A percentile compares a stretch with the other conserved stretches of the same genome.
phyloP scores from a whole-genome alignment of 2,888 invertebrate genomes.

The Alitta virens region DNA sequence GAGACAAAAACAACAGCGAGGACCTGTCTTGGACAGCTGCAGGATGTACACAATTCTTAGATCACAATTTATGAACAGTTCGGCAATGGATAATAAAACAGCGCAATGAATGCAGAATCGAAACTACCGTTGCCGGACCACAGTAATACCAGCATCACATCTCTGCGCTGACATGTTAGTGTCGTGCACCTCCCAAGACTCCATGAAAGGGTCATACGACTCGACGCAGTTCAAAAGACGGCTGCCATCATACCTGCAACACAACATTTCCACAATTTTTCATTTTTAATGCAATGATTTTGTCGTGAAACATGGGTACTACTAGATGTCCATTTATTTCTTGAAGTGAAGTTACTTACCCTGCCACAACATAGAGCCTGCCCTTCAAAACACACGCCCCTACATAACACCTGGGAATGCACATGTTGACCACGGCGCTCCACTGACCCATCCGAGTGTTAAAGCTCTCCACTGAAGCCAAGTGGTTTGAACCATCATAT shows the following conservation, averaged over 20 bases:
- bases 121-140: conserved; percentile 38
- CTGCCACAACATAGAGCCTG: conserved; percentile 52
- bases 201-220: conserved; percentile 46
- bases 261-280: too few species aligned
- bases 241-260: conserved; percentile 51
- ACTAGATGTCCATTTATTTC: too few species aligned
- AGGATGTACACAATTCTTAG: too few species aligned
- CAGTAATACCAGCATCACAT: conserved; percentile 54
- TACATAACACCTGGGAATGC: conserved; percentile 53
- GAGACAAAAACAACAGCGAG: too few species aligned
- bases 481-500: conserved; percentile 52
- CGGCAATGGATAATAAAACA: not conserved
- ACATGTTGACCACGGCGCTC: conserved; percentile 47
- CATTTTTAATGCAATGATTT: too few species aligned
- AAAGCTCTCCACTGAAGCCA: conserved; percentile 52
- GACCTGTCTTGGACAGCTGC: too few species aligned
- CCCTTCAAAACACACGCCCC: conserved; percentile 54
- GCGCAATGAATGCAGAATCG: too few species aligned
- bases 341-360: conserved; percentile 32
- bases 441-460: conserved; percentile 49
- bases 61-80: too few species aligned
- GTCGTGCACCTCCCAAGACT: conserved; percentile 47
- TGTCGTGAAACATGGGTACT: too few species aligned
- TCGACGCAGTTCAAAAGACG: conserved; percentile 48
- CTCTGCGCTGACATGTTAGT: conserved; percentile 47